Conservation (phyloP, 2,888 invertebrate species). For the Melanostoma mellinum region DNA sequence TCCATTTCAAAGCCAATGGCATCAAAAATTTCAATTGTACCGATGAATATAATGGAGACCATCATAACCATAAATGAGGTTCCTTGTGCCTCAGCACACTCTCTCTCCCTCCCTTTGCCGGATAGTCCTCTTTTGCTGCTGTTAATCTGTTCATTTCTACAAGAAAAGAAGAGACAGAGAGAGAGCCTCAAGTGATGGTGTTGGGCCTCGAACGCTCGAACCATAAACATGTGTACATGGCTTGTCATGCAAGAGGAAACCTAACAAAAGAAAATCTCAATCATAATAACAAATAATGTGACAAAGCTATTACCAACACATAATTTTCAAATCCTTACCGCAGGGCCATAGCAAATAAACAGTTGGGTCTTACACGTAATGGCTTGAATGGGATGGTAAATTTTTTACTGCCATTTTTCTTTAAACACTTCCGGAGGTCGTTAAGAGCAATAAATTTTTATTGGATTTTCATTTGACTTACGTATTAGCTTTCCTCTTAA, state of each 20-base stretch:
- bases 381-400: too few species aligned
- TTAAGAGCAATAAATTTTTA: too few species aligned
- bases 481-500: too few species aligned
- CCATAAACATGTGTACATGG: slow-evolving; percentile 29
- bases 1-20: slow-evolving; percentile 46
- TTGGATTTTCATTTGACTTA: too few species aligned
- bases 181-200: slow-evolving; percentile 35
- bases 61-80: slow-evolving; percentile 64
- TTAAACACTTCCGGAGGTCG: too few species aligned
- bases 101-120: slow-evolving; percentile 18
- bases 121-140: slow-evolving; percentile 18
- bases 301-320: slow-evolving; percentile 57
- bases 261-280: slow-evolving; percentile 41
- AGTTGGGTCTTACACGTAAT: neutral
- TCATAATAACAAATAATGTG: slow-evolving; percentile 55
- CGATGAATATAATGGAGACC: slow-evolving; percentile 60
- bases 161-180: neutral
- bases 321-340: slow-evolving; percentile 44
- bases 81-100: slow-evolving; percentile 29
- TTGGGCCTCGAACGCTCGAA: slow-evolving; percentile 41
- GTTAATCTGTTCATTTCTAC: neutral
- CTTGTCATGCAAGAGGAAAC: slow-evolving; percentile 27
- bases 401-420: too few species aligned
- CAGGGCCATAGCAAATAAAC: slow-evolving; percentile 2
- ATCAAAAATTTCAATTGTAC: slow-evolving; percentile 63